These are phyloP conservation scores for Lamprotornis superbus DNA, from an alignment of 2,113 vertebrate species.

Conservation along the genomic window DNA sequence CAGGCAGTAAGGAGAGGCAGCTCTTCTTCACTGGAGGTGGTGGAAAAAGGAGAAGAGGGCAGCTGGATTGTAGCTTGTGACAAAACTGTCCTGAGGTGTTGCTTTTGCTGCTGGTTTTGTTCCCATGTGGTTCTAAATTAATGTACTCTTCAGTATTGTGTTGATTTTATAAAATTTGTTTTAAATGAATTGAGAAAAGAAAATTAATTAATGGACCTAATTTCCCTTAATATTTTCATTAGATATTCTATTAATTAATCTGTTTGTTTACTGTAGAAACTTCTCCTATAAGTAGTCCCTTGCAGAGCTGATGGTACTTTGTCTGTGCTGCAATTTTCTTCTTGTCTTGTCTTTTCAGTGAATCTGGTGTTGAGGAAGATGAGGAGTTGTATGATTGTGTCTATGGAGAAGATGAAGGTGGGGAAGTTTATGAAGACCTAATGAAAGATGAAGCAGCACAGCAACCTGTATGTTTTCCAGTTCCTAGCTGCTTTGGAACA, in stretches of 20 bases:
- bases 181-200: not conserved
- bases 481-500: not conserved
- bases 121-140: not conserved
- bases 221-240: not conserved
- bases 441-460: constrained; percentile 91
- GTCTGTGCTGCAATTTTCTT: not conserved
- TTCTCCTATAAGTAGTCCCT: not conserved
- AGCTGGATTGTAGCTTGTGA: not conserved
- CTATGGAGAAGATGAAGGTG: constrained; percentile 94
- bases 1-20: not conserved
- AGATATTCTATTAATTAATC: not conserved
- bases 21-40: not conserved
- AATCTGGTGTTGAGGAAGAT: constrained; percentile 85
- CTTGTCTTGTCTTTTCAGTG: constrained; percentile 71
- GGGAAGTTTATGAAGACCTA: constrained; percentile 95
- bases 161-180: not conserved
- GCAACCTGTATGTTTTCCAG: constrained; percentile 75
- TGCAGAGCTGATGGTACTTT: not conserved
- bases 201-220: not conserved
- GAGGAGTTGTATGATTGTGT: constrained; percentile 96
- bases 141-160: not conserved
- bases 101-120: not conserved
- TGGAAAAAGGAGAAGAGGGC: not conserved
- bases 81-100: not conserved
- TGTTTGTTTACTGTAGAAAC: not conserved